phyloP scores from a whole-genome alignment of 2,797 vertebrate species.

The Linurgus olivaceus region DNA sequence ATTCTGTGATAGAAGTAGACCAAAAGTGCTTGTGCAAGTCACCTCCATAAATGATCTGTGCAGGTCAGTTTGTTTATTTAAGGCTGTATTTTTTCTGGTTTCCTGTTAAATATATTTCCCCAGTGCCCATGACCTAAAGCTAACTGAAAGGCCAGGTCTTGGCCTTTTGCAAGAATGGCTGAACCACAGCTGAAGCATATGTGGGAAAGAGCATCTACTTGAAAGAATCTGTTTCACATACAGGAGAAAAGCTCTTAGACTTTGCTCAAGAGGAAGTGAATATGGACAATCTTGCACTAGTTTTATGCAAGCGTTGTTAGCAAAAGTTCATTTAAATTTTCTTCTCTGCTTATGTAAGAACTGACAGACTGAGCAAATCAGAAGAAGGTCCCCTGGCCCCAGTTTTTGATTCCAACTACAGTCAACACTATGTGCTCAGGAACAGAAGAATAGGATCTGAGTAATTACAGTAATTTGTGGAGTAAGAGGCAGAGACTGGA shows the following conservation, averaged over 20 bases:
- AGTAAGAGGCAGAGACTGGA: neutral
- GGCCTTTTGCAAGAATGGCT: neutral
- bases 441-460: neutral
- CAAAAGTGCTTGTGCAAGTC: neutral
- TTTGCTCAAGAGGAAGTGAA: neutral
- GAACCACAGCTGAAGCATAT: neutral
- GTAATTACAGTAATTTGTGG: neutral
- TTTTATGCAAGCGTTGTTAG: neutral
- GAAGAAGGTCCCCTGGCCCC: neutral
- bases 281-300: neutral
- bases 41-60: neutral
- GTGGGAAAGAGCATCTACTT: neutral
- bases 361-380: neutral
- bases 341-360: neutral
- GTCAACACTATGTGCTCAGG: neutral
- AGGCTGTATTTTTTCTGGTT: neutral
- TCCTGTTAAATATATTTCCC: neutral
- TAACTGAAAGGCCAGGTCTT: neutral
- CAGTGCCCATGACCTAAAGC: neutral
- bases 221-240: neutral
- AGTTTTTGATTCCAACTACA: neutral
- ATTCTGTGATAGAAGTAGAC: neutral
- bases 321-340: neutral
- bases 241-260: neutral
- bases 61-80: neutral